These are phyloP conservation scores for Phrynocephalus guinanensis DNA, from an alignment of 2,797 vertebrate genomes.

Conservation along the genomic window DNA sequence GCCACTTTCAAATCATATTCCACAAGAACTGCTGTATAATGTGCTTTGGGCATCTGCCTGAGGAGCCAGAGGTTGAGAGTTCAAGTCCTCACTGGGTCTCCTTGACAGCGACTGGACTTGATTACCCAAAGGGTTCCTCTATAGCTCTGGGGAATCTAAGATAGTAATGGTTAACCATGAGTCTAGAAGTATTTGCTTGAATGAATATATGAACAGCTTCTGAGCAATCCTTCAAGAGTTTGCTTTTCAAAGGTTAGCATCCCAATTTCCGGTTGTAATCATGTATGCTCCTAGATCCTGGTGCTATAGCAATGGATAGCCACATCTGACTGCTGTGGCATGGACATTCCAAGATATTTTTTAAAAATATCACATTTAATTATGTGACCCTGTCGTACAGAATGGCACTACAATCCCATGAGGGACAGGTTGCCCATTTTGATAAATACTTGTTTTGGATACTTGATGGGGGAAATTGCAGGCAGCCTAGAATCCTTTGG, in stretches of 20 bases:
- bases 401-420: neutral
- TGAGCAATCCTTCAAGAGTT: neutral
- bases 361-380: neutral
- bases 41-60: no score
- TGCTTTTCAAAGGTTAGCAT: neutral
- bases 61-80: no score
- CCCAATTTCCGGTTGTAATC: neutral
- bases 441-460: conserved; percentile 41
- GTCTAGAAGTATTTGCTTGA: neutral
- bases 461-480: conserved; percentile 44
- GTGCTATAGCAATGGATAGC: neutral
- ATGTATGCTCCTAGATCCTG: neutral
- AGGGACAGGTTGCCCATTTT: neutral
- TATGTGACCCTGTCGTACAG: neutral
- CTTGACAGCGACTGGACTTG: no score
- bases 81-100: no score
- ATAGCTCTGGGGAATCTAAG: no score
- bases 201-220: neutral
- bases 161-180: no score
- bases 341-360: neutral
- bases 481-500: conserved; percentile 54
- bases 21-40: no score
- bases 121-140: no score
- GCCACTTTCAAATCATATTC: neutral
- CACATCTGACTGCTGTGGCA: no score